phyloP scores from a whole-genome alignment of 2,797 vertebrate species.

The Xiphophorus birchmanni region DNA sequence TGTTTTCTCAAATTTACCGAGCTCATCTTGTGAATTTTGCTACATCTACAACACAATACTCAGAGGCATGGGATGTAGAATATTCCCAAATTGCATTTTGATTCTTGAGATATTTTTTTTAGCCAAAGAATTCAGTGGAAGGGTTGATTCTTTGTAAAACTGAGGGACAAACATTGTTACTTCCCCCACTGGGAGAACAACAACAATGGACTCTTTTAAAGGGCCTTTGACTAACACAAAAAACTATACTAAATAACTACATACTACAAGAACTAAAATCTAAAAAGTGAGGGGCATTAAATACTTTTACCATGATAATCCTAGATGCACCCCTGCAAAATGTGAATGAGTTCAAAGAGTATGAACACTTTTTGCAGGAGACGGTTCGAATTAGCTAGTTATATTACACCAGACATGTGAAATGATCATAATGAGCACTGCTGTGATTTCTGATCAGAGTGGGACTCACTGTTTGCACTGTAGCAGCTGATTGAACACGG shows the following conservation, averaged over 20 bases:
- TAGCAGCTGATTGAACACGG: conserved; percentile 94
- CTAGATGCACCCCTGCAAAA: not conserved
- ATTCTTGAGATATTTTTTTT: not conserved
- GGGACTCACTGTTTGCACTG: conserved; percentile 95
- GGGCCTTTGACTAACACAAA: not conserved
- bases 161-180: too few relatives aligned
- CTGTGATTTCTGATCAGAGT: not conserved
- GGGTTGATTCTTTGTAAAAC: not conserved
- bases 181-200: too few relatives aligned
- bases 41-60: not conserved
- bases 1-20: not conserved
- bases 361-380: too few relatives aligned
- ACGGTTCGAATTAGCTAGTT: not conserved
- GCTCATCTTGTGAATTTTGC: not conserved
- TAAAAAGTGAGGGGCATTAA: not conserved
- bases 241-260: too few relatives aligned
- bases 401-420: not conserved
- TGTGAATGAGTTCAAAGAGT: not conserved
- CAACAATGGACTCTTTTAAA: not conserved
- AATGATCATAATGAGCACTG: not conserved
- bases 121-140: not conserved
- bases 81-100: not conserved
- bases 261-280: not conserved
- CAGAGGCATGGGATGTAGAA: not conserved
- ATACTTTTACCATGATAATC: not conserved